Evolutionary conservation across 2,113 vertebrate species (phyloP), one percentile per base, ranked within the genome.

Genomic region (Centropus unirufus): DNA sequence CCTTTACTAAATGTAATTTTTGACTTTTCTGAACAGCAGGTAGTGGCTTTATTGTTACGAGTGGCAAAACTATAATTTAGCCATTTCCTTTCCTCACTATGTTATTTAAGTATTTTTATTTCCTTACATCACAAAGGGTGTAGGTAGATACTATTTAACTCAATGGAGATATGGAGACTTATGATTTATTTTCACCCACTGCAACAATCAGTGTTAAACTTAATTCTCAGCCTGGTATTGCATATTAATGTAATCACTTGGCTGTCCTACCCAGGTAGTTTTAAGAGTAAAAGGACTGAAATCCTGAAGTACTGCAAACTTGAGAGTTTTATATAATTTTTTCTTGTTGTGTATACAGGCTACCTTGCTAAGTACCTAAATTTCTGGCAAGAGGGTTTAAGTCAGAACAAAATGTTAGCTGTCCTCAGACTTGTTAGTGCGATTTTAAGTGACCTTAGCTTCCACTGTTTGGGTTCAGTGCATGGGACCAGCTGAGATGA

Each of bases 1-100:
- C 78, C 89, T 91, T 97, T 94, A 40, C 81, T 82, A 89, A 93
- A 72, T 57, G 15, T 34, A 69, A 18, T 85, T 84, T 95, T 89
- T 93, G 10, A 86, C 76, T 95, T 89, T 92, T 87, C 67, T 87
- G 39, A 96, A 44, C 76, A 82, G 54, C 3, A 1, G 52, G 40
- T 83, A 58, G 21, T 72, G 61, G 21, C 32, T 92, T 92, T 93
- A 66, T 86, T 93, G 42, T 90, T 90, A 40, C 36, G 75, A 92
- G 87, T 70, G 87, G 39, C 52, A 87, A 94, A 83, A 59, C 69
- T 88, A 22, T 75, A 73, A 86, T 92, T 80, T 83, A 81, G 44
- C 80, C 1, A 64, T 94, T 92, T 95, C n/a, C 34, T 76, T 94
- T 90, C 57, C 44, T 86, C 86, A 32, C 42, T 66, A 14, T 66